Conservation (phyloP, 2,113 vertebrate species). For the Cranoglanis bouderius region DNA sequence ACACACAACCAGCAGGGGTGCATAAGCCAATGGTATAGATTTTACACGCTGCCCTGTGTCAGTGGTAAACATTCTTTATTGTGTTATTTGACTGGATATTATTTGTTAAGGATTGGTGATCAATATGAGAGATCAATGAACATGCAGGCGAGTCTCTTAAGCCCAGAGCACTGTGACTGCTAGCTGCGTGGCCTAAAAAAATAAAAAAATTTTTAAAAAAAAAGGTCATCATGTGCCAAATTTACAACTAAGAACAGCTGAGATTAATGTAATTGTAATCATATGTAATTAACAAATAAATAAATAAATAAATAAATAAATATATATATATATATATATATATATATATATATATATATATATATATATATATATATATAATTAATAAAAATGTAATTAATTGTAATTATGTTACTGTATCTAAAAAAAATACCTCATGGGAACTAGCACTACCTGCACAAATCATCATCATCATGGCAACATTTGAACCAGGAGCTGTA, state of each 20-base stretch:
- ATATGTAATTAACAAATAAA: neutral
- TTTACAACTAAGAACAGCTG: constrained; percentile 32
- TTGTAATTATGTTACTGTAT: too few species aligned
- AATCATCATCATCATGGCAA: neutral
- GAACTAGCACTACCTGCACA: neutral
- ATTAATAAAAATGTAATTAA: too few species aligned
- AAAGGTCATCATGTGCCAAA: constrained; percentile 28
- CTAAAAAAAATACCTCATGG: neutral
- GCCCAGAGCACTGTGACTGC: neutral
- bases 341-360: too few species aligned
- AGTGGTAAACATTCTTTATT: constrained; percentile 47
- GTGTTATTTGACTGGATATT: constrained; percentile 49
- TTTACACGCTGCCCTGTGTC: constrained; percentile 33
- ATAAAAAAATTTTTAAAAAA: neutral
- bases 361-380: too few species aligned
- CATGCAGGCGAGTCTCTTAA: constrained; percentile 19
- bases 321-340: too few species aligned
- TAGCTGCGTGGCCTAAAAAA: neutral
- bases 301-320: neutral
- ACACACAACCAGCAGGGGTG: constrained; percentile 31
- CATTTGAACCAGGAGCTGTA: neutral
- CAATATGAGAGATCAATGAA: constrained; percentile 49
- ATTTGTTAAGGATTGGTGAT: constrained; percentile 52
- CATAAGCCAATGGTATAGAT: constrained; percentile 33
- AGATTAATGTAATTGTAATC: too few species aligned